Evolutionary conservation across 2,888 invertebrate species (phyloP).

Genomic region (Microctonus aethiopoides): DNA sequence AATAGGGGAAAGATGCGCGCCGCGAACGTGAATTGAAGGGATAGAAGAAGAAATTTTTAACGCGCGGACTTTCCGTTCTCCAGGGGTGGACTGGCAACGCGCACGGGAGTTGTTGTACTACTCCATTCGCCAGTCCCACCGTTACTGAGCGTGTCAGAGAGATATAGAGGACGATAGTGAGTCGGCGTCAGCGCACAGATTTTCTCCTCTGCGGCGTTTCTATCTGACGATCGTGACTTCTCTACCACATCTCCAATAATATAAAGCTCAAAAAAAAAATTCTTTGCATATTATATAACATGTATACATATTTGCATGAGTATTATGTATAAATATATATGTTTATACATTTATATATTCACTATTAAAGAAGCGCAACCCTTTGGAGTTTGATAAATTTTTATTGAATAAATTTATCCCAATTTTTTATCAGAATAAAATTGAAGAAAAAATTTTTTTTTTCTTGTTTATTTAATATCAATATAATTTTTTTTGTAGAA

Average conservation of each 20-base stretch:
- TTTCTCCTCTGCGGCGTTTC: slow-evolving; percentile 26
- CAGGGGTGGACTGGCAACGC: slow-evolving; percentile 29
- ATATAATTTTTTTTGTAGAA: too few relatives aligned
- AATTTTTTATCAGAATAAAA: neutral
- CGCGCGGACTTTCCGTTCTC: slow-evolving; percentile 19
- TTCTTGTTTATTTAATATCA: too few relatives aligned
- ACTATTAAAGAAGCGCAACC: too few relatives aligned
- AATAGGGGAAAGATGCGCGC: neutral
- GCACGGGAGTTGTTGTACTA: slow-evolving; percentile 27
- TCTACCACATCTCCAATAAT: neutral
- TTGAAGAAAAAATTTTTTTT: neutral
- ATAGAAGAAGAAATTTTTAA: slow-evolving; percentile 18
- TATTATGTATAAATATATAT: too few relatives aligned
- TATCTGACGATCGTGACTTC: slow-evolving; percentile 7
- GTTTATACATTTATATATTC: too few relatives aligned
- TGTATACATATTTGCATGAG: too few relatives aligned
- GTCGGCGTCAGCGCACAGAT: slow-evolving; percentile 36
- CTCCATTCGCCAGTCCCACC: slow-evolving; percentile 28
- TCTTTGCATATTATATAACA: neutral
- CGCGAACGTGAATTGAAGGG: neutral
- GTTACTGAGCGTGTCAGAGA: slow-evolving; percentile 30
- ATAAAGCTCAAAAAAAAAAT: neutral
- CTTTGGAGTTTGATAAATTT: too few relatives aligned
- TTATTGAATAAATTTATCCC: neutral
- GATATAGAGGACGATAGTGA: slow-evolving; percentile 8